Percentiles rank a stretch among this genome's conserved stretches.
These are phyloP conservation scores for Varecia variegata DNA, from an alignment of 2,797 vertebrate species.

Conservation along the genomic window DNA sequence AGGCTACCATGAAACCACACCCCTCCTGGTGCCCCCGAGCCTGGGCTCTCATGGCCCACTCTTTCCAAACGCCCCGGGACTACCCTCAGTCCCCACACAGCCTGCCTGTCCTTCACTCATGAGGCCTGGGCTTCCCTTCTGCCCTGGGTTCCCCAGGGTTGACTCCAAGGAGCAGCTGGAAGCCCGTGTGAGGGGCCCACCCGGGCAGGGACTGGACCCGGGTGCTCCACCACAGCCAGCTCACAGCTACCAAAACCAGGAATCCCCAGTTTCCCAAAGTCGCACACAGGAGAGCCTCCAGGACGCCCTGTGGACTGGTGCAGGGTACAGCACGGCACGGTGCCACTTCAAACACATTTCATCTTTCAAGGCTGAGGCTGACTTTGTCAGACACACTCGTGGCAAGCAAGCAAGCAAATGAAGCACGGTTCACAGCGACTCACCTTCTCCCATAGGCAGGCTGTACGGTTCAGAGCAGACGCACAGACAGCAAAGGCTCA, in stretches of 20 bases:
- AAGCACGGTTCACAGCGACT: background rate
- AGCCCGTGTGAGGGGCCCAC: background rate
- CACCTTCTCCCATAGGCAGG: conserved; percentile 83
- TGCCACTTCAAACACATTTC: rapidly evolving
- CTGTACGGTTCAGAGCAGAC: conserved; percentile 69
- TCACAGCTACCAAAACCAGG: background rate
- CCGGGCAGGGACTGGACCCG: background rate
- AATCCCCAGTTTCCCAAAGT: background rate
- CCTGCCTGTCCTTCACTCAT: background rate
- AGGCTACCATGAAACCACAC: background rate
- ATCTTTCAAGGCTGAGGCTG: background rate
- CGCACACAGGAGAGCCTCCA: background rate
- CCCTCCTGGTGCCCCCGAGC: too few relatives aligned
- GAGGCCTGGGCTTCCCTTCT: background rate
- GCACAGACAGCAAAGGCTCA: conserved; percentile 39
- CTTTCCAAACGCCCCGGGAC: background rate
- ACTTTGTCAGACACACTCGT: background rate
- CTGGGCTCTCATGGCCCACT: background rate
- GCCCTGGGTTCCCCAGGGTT: background rate
- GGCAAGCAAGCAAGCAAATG: background rate
- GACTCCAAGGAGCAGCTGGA: background rate
- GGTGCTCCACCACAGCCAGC: background rate
- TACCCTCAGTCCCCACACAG: background rate
- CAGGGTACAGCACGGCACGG: rapidly evolving
- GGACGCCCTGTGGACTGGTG: rapidly evolving